phyloP scores from a whole-genome alignment of 2,888 invertebrate species.

The Antheraea yamamai region DNA sequence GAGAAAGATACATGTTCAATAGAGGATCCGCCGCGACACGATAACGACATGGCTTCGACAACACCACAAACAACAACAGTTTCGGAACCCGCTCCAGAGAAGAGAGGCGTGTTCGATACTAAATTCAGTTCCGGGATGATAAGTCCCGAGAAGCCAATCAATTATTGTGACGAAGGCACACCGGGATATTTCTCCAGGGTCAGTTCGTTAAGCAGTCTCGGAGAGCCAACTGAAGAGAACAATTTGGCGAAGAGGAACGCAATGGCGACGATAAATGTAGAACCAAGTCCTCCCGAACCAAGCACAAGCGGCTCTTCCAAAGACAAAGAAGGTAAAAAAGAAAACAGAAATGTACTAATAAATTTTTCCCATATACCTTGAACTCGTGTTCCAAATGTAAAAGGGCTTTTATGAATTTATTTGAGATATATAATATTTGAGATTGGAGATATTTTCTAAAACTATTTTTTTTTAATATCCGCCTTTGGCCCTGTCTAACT shows the following conservation, averaged over 20 bases:
- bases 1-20: slow-evolving; percentile 77
- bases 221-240: slow-evolving; percentile 77
- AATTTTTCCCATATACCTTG: not conserved
- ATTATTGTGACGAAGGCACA: slow-evolving; percentile 94
- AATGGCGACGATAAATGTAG: slow-evolving; percentile 69
- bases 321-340: slow-evolving; percentile 69
- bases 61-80: slow-evolving; percentile 53
- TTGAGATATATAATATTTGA: too few species aligned
- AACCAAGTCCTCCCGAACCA: slow-evolving; percentile 57
- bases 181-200: slow-evolving; percentile 89
- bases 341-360: too few species aligned
- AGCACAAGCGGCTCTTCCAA: slow-evolving; percentile 59
- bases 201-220: slow-evolving; percentile 83
- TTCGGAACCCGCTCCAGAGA: slow-evolving; percentile 52
- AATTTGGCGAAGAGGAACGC: slow-evolving; percentile 72
- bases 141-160: slow-evolving; percentile 90
- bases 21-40: slow-evolving; percentile 71
- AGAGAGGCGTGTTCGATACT: slow-evolving; percentile 68
- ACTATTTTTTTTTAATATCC: too few species aligned
- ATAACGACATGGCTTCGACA: slow-evolving; percentile 69
- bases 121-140: slow-evolving; percentile 86
- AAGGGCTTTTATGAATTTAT: too few species aligned
- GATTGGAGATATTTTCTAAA: too few species aligned
- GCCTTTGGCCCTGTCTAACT: too few species aligned
- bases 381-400: too few species aligned